A percentile compares a stretch with the other conserved stretches of the same genome.
Conservation (phyloP, 2,888 invertebrate genomes). For the Calephelis perditalis region DNA sequence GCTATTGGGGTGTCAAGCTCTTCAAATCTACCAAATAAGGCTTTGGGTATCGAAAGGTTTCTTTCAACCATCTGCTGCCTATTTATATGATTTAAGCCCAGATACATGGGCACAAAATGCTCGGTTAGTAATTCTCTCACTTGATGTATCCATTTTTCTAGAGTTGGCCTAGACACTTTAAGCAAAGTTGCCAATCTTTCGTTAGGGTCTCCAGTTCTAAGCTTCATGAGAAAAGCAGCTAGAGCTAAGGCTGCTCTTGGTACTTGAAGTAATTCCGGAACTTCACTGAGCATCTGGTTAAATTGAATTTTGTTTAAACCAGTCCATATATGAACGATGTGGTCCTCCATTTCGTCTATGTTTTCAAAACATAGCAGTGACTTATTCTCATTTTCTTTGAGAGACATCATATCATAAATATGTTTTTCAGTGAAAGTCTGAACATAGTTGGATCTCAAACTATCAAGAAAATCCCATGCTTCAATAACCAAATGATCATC, state of each 20-base stretch:
- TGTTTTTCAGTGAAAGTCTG: slow-evolving; percentile 18
- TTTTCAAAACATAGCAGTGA: no score
- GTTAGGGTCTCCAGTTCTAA: no score
- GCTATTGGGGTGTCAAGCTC: slow-evolving; percentile 6
- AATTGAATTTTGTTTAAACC: no score
- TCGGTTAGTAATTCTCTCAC: slow-evolving; percentile 15
- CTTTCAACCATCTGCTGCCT: slow-evolving; percentile 1
- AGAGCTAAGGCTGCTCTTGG: no score
- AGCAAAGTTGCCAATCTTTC: slow-evolving; percentile 20
- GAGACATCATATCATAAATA: slow-evolving; percentile 18
- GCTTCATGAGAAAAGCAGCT: no score
- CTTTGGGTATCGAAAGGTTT: slow-evolving; percentile 8
- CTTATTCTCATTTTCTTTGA: slow-evolving; percentile 10
- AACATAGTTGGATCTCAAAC: slow-evolving; percentile 16
- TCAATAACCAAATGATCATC: slow-evolving; percentile 8
- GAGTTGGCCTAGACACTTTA: slow-evolving; percentile 21
- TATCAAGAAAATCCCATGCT: slow-evolving; percentile 18
- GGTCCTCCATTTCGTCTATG: no score
- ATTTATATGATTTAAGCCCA: slow-evolving; percentile 14
- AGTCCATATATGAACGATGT: no score
- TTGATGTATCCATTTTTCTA: slow-evolving; percentile 19
- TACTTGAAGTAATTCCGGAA: no score
- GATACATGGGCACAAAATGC: slow-evolving; percentile 17
- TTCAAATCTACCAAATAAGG: slow-evolving; percentile 13
- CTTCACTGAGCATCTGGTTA: no score